A percentile compares a stretch with the other conserved stretches of the same genome.
Conservation (phyloP, 2,797 vertebrate genomes). For the Hipposideros larvatus region DNA sequence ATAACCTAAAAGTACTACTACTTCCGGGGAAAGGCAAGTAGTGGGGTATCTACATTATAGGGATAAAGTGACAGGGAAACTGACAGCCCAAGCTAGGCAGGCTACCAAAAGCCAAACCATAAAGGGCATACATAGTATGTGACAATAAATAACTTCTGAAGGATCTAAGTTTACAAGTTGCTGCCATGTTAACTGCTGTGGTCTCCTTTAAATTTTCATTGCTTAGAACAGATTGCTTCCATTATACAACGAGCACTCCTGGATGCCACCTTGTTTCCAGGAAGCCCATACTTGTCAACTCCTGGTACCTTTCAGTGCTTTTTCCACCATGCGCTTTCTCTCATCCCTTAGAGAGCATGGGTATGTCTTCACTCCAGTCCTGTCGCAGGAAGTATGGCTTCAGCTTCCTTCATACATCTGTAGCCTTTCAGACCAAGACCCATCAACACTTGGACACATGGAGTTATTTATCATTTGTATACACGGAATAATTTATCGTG, state of each 20-base stretch:
- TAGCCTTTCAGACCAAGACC: not conserved
- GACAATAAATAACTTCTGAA: slow-evolving; percentile 13
- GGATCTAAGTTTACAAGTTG: not conserved
- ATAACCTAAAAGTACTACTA: not conserved
- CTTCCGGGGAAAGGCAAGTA: not conserved
- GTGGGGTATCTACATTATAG: not conserved
- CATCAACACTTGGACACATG: not conserved
- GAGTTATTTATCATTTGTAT: not conserved
- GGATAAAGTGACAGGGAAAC: not conserved
- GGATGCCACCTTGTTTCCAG: not conserved
- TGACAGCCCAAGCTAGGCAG: not conserved
- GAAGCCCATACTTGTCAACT: not conserved
- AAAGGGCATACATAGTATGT: not conserved
- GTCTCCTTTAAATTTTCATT: not conserved
- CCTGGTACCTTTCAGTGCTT: not conserved
- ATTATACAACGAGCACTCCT: not conserved
- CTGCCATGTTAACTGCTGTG: not conserved
- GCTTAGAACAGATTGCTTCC: not conserved
- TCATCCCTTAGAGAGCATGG: not conserved
- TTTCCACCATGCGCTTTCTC: not conserved
- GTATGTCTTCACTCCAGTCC: not conserved
- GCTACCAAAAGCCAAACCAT: not conserved
- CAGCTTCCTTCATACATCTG: not conserved
- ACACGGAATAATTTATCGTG: not conserved
- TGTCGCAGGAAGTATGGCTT: not conserved